Evolutionary conservation across 2,888 invertebrate species (phyloP).

Genomic region (Caenorhabditis angaria): DNA sequence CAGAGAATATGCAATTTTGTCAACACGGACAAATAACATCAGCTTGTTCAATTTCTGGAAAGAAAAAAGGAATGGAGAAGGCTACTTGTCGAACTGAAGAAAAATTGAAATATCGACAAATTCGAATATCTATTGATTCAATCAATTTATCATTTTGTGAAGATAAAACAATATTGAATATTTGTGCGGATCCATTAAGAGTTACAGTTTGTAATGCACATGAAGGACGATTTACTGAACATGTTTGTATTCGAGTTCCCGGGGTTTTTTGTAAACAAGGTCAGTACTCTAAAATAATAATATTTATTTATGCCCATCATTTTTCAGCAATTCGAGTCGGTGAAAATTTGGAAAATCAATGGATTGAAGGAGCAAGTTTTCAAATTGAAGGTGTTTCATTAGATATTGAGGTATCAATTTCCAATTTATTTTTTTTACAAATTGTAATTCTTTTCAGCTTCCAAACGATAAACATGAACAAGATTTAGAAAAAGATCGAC

Average conservation of each 20-base stretch:
- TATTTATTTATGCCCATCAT: too few relatives aligned
- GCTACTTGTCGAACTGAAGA: constrained; percentile 18
- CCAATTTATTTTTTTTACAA: not conserved
- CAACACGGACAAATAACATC: constrained; percentile 72
- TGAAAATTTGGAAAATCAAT: constrained; percentile 20
- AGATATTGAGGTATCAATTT: constrained; percentile 32
- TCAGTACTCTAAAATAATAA: constrained; percentile 8
- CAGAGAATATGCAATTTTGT: constrained; percentile 78
- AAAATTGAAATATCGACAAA: constrained; percentile 73
- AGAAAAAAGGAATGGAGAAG: constrained; percentile 3
- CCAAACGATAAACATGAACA: constrained; percentile 24
- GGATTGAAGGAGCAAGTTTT: constrained; percentile 45
- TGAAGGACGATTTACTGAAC: constrained; percentile 55
- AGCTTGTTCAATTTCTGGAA: constrained; percentile 28
- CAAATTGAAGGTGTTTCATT: constrained; percentile 40
- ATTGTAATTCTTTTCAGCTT: constrained; percentile 18
- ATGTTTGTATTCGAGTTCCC: constrained; percentile 54
- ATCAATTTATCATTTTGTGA: constrained; percentile 91
- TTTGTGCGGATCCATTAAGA: constrained; percentile 51
- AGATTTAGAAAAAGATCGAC: constrained; percentile 33
- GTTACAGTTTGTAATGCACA: constrained; percentile 67
- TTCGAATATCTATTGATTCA: constrained; percentile 86
- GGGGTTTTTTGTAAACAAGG: constrained; percentile 44
- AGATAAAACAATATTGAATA: constrained; percentile 65
- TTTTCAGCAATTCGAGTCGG: constrained; percentile 19